Evolutionary conservation across 2,888 invertebrate genomes (phyloP).

Genomic region (Synergus itoensis): DNA sequence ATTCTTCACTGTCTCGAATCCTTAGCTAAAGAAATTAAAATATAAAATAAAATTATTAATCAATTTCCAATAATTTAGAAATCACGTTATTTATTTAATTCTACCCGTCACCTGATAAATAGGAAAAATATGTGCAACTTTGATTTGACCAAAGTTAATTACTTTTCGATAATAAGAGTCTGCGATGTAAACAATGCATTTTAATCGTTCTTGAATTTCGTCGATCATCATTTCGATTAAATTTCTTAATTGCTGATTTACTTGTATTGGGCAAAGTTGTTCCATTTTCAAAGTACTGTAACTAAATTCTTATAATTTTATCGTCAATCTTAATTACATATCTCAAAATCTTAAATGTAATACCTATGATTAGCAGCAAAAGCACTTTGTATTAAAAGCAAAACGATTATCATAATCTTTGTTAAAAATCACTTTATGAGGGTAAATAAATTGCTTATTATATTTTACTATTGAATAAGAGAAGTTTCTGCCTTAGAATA

Average conservation of each 20-base stretch:
- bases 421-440: not conserved
- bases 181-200: slow-evolving; percentile 69
- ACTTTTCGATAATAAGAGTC: slow-evolving; percentile 67
- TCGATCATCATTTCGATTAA: slow-evolving; percentile 63
- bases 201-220: slow-evolving; percentile 63
- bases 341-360: not conserved
- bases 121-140: slow-evolving; percentile 53
- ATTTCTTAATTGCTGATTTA: slow-evolving; percentile 57
- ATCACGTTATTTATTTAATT: slow-evolving; percentile 13
- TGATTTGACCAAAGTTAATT: slow-evolving; percentile 56
- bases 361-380: slow-evolving; percentile 43
- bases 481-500: not conserved
- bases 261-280: not conserved
- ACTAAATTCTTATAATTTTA: not conserved
- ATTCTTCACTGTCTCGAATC: slow-evolving; percentile 68
- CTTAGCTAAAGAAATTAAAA: slow-evolving; percentile 60
- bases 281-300: not conserved
- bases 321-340: not conserved
- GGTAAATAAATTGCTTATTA: not conserved
- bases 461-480: not conserved
- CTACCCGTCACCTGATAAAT: slow-evolving; percentile 61
- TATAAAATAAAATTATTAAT: not conserved
- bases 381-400: slow-evolving; percentile 43
- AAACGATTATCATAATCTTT: slow-evolving; percentile 3
- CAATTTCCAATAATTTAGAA: not conserved